phyloP scores from a whole-genome alignment of 2,797 vertebrate species.

The Sciurus vulgaris region DNA sequence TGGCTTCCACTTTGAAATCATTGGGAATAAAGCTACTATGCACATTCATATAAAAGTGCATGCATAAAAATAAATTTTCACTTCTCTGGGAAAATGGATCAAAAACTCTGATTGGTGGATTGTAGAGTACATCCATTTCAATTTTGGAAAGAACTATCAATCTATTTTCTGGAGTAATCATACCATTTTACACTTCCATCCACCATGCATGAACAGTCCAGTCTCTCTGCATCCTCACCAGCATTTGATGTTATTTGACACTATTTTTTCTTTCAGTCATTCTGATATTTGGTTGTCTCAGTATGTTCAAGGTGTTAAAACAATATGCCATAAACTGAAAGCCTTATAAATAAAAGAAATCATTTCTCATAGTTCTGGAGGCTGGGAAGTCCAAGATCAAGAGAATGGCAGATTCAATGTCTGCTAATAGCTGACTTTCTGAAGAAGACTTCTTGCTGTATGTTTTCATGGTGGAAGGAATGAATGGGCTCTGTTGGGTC shows the following conservation, averaged over 20 bases:
- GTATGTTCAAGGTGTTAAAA: background rate
- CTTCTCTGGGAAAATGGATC: conserved; percentile 33
- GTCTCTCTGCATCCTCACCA: background rate
- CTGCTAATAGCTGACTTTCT: background rate
- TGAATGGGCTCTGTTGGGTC: background rate
- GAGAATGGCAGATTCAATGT: background rate
- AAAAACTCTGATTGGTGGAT: background rate
- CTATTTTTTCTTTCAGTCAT: background rate
- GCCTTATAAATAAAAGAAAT: background rate
- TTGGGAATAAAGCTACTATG: background rate
- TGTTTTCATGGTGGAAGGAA: background rate
- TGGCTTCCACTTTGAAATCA: background rate
- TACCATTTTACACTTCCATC: background rate
- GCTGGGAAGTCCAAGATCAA: background rate
- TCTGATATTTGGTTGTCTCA: background rate
- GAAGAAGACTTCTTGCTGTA: background rate
- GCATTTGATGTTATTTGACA: background rate
- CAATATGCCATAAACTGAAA: background rate
- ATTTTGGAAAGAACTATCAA: background rate
- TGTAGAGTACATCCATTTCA: background rate
- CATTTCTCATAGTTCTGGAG: background rate
- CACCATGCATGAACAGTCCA: background rate
- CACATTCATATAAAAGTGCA: background rate
- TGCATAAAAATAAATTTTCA: conserved; percentile 25
- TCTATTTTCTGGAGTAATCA: background rate